phyloP scores from a whole-genome alignment of 2,113 vertebrate species.

The Corydoras sp. region DNA sequence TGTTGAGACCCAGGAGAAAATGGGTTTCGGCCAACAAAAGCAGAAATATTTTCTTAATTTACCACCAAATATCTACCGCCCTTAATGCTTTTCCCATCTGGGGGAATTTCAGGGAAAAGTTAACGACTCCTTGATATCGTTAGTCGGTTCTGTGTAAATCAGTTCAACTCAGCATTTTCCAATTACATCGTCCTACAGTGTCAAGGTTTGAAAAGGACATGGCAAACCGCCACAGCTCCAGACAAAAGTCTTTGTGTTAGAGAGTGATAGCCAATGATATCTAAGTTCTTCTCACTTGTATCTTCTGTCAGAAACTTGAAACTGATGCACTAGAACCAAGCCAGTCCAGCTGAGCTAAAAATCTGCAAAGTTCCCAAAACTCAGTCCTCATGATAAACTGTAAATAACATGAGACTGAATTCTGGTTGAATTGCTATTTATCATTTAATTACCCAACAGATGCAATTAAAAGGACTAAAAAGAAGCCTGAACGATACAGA shows the following conservation, averaged over 20 bases:
- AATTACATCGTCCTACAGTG: slow-evolving; percentile 33
- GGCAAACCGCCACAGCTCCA: slow-evolving; percentile 24
- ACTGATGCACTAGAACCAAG: not conserved
- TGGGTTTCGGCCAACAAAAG: slow-evolving; percentile 43
- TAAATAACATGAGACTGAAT: no score
- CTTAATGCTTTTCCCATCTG: slow-evolving; percentile 47
- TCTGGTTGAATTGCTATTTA: no score
- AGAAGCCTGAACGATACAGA: no score
- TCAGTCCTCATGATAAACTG: no score
- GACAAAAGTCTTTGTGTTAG: slow-evolving; percentile 42
- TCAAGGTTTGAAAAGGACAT: slow-evolving; percentile 21
- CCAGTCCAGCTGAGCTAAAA: not conserved
- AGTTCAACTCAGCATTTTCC: slow-evolving; percentile 29
- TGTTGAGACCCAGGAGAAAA: slow-evolving; percentile 35
- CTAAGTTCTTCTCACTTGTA: slow-evolving; percentile 32
- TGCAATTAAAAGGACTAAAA: no score
- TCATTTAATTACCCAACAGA: no score
- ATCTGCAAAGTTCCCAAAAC: no score
- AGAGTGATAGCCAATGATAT: slow-evolving; percentile 34
- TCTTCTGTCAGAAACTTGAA: slow-evolving; percentile 26
- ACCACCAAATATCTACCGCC: slow-evolving; percentile 35
- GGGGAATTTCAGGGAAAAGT: slow-evolving; percentile 34
- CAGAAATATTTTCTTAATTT: slow-evolving; percentile 50
- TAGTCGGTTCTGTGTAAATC: slow-evolving; percentile 39
- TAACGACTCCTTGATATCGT: slow-evolving; percentile 44